Percentiles rank a stretch among this genome's conserved stretches.
Conservation (phyloP, 2,797 vertebrate species). For the Pelodytes ibericus region DNA sequence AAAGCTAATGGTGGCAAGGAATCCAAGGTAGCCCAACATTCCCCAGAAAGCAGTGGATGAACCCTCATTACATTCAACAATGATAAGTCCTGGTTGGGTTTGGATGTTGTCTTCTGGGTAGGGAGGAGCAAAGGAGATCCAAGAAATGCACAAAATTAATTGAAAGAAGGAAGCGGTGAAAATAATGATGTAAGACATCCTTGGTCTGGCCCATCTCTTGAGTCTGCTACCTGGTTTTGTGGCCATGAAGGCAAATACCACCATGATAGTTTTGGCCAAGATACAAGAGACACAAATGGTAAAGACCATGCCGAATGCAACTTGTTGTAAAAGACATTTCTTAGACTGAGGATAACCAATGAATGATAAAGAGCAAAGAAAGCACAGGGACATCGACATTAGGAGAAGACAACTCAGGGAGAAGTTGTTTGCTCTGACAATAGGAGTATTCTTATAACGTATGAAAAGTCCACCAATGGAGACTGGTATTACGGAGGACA, state of each 20-base stretch:
- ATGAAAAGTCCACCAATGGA: slow-evolving; percentile 26
- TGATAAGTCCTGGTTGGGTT: not conserved
- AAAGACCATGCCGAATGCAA: slow-evolving; percentile 20
- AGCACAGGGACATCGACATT: slow-evolving; percentile 7
- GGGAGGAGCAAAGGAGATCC: slow-evolving; percentile 34
- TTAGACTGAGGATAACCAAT: slow-evolving; percentile 6
- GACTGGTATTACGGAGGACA: slow-evolving; percentile 6
- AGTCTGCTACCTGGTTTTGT: slow-evolving; percentile 9
- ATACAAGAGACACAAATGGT: slow-evolving; percentile 25
- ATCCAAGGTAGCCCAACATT: slow-evolving; percentile 34
- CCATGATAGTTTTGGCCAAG: slow-evolving; percentile 27
- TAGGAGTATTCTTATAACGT: slow-evolving; percentile 7
- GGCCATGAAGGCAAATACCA: not conserved
- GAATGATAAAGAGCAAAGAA: slow-evolving; percentile 14
- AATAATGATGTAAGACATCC: slow-evolving; percentile 4
- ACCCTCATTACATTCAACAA: slow-evolving; percentile 5
- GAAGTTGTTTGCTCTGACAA: slow-evolving; percentile 36
- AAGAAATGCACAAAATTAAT: slow-evolving; percentile 11
- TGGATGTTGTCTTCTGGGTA: not conserved
- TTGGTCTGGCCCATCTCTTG: slow-evolving; percentile 5
- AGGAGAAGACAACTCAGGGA: slow-evolving; percentile 28
- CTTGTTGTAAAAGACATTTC: slow-evolving; percentile 19
- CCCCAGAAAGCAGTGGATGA: slow-evolving; percentile 19
- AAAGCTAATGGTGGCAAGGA: slow-evolving; percentile 45
- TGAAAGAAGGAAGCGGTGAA: not conserved